Percentiles rank a stretch among this genome's conserved stretches.
Evolutionary conservation across 2,797 vertebrate species (phyloP).

Genomic region (Phylloscopus collybita): DNA sequence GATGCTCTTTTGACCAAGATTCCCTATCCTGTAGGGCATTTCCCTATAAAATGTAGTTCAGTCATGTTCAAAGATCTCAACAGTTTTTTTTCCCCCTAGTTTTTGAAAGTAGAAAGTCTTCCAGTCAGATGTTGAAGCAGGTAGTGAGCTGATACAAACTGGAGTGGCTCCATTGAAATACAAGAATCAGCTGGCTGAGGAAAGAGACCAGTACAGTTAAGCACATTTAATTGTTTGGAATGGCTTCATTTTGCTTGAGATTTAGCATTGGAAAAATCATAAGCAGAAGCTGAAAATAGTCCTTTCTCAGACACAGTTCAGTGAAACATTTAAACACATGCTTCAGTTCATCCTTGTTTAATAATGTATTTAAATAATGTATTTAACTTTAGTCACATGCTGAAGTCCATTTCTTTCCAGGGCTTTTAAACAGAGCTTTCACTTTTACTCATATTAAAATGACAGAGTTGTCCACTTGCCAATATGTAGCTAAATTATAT

Average conservation of each 20-base stretch:
- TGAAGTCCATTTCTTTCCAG: slow-evolving; percentile 2
- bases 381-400: not conserved
- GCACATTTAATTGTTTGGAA: slow-evolving; percentile 30
- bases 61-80: not conserved
- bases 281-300: slow-evolving; percentile 32
- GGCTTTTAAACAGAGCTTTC: slow-evolving; percentile 5
- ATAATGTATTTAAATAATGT: not conserved
- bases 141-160: not conserved
- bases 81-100: not conserved
- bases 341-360: slow-evolving; percentile 22
- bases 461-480: not conserved
- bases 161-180: not conserved
- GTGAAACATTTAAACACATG: not conserved
- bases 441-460: not conserved
- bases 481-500: not conserved
- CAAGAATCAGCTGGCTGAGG: not conserved
- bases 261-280: slow-evolving; percentile 27
- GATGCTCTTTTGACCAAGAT: not conserved
- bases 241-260: not conserved
- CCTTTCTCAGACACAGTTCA: not conserved
- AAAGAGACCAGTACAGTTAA: not conserved
- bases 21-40: not conserved
- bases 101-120: not conserved
- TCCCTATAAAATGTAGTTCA: not conserved
- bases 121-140: not conserved